Evolutionary conservation across 2,888 invertebrate species (phyloP), one percentile per base, ranked within the genome.

Genomic region (Drosophila heteroneura): DNA sequence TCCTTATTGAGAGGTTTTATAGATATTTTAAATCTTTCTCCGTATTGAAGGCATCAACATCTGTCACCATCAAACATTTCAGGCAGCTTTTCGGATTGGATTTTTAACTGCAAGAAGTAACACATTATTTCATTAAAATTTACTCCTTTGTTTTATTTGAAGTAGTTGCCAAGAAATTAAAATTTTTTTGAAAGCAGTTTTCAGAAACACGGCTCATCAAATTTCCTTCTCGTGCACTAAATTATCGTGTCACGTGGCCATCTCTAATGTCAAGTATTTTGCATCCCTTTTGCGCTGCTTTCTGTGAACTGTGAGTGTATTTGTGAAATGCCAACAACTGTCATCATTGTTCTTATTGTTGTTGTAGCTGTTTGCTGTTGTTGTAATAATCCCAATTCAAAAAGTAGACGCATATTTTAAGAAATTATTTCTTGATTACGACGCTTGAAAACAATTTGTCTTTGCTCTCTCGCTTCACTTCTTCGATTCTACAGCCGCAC

Each of bases 361-460:
- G 44, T 58, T 56, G 37, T 37, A 62, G 44, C 41, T 66, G 69
- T 65, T 66, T 74, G 35, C 16, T 82, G 60, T 83, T 90, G 73
- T 85, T 89, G 90, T 90, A 91, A 87, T 87, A 91, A 91, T 90
- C 83, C 89, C 79, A 81, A 91, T 89, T 89, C 91, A 91, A 87
- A 91, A 91, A 90, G 89, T 91, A 90, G 91, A 91, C 87, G 91
- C 91, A 87, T 87, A 87, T 87, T 87, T 87, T 87, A 87, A 91
- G 87, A 87, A 86, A 87, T 91, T 89, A 87, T 87, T 87, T 87
- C 87, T 87, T 87, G 87, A 87, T 87, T 87, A 87, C 87, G 91
- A 83, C 91, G 89, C 91, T 87, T 91, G 91, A 87, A 87, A 87
- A 91, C 91, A 87, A 87, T 87, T 87, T 87, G 87, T 87, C 87